Evolutionary conservation across 2,888 invertebrate genomes (phyloP), one percentile per base, ranked within the genome.

Genomic region (Pachliopta kotzebuea): DNA sequence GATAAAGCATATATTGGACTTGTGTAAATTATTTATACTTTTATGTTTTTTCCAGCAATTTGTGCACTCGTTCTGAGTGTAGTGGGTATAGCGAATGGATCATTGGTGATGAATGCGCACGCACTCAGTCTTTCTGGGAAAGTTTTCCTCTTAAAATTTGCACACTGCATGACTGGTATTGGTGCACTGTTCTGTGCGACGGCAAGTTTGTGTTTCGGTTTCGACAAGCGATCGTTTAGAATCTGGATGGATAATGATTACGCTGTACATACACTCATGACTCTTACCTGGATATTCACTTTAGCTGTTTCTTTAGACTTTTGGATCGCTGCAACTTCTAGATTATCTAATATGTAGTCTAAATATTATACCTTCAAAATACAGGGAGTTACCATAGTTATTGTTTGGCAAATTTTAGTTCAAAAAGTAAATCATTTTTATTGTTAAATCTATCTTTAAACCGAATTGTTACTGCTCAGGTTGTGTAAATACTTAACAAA

Each of bases 81-180:
- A 3, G 17, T 75, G 26, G 73, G 76, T 66, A 62, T 76, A 37
- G 23, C 78, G 0, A 79, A 76, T 56, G 82, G 82, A 31, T 55
- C 70, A 23, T 31, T 76, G 24, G 71, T 72, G 18, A 70, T 73
- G 67, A 73, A 75, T 53, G 70, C 71, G 9, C 56, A 69, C 29
- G 78, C 72, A 62, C 20, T 77, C 9, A 70, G 60, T 11, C 66
- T 62, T 23, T 71, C 67, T 31, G 66, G 68, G 6, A 61, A 68
- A 37, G 53, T 70, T 0, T 68, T 66, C 24, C 70, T 72, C 60
- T 58, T 76, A 17, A 78, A 75, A 63, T 72, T 69, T 31, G 65
- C 77, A 14, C 83, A 83, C 65, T 77, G 73, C 61, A 11, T 72
- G 26, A 74, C 73, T n/a, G 80, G 82, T 23, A 63, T 80, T 0